Evolutionary conservation across 2,888 invertebrate genomes (phyloP).

Genomic region (Salpingus planirostris): DNA sequence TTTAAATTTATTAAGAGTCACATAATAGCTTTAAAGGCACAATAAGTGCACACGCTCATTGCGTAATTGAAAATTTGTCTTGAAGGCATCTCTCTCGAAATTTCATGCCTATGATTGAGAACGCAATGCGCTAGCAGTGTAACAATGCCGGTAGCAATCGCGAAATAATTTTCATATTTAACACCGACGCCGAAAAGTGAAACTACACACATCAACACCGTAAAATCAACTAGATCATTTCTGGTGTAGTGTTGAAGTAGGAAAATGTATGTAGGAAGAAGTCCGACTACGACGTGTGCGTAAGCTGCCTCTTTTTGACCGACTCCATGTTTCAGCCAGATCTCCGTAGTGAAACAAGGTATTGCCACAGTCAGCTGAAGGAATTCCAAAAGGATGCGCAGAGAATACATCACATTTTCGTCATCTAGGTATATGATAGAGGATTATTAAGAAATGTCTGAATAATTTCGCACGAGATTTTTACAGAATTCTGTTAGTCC

Average conservation of each 20-base stretch:
- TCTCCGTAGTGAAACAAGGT: slow-evolving; percentile 7
- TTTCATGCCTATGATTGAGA: slow-evolving; percentile 3
- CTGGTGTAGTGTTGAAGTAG: slow-evolving; percentile 10
- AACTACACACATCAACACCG: slow-evolving; percentile 4
- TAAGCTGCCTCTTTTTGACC: slow-evolving; percentile 11
- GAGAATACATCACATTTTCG: slow-evolving; percentile 8
- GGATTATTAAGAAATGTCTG: background rate
- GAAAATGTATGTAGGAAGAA: slow-evolving; percentile 9
- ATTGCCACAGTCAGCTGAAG: slow-evolving; percentile 4
- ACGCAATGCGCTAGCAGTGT: slow-evolving; percentile 4
- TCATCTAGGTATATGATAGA: slow-evolving; percentile 1
- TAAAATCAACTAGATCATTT: slow-evolving; percentile 10
- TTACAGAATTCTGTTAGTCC: slow-evolving; percentile 7
- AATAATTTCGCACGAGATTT: background rate
- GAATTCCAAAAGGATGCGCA: slow-evolving; percentile 6
- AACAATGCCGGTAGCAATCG: slow-evolving; percentile 1
- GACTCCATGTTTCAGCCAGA: slow-evolving; percentile 8
- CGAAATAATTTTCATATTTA: slow-evolving; percentile 3
- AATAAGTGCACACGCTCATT: slow-evolving; percentile 3
- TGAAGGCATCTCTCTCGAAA: slow-evolving; percentile 2
- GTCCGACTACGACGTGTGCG: slow-evolving; percentile 5
- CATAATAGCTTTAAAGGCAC: no score
- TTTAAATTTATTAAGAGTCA: no score
- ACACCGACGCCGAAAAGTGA: slow-evolving; percentile 5
- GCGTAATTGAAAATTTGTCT: slow-evolving; percentile 6